These are phyloP conservation scores for Drosophila kuntzei DNA, from an alignment of 2,888 invertebrate species.

Conservation along the genomic window DNA sequence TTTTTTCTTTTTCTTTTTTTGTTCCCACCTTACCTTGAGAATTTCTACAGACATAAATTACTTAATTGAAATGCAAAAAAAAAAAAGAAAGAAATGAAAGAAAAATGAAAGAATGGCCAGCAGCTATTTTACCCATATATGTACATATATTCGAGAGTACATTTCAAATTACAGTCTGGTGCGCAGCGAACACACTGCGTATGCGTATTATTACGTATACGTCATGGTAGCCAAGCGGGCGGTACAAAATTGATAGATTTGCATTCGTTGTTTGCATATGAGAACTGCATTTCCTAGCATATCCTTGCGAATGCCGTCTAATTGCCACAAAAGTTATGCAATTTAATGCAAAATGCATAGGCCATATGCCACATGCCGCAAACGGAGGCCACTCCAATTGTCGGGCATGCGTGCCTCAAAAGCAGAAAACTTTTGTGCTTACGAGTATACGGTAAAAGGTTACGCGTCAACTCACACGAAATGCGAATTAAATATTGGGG, in stretches of 20 bases:
- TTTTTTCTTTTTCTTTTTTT: conserved; percentile 23
- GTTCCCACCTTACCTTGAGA: conserved; percentile 56
- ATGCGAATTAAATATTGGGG: conserved; percentile 74
- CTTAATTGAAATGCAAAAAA: conserved; percentile 71
- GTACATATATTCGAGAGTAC: conserved; percentile 10
- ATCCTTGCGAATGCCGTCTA: conserved; percentile 58
- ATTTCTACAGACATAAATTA: conserved; percentile 70
- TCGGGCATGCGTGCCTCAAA: conserved; percentile 77
- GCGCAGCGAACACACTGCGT: conserved; percentile 57
- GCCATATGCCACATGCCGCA: conserved; percentile 17
- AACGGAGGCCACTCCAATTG: conserved; percentile 63
- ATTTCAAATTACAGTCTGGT: conserved; percentile 33
- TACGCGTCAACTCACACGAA: conserved; percentile 82
- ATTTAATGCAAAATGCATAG: conserved; percentile 78
- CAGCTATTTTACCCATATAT: conserved; percentile 18
- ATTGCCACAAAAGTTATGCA: conserved; percentile 79
- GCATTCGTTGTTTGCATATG: conserved; percentile 58
- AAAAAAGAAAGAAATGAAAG: conserved; percentile 3
- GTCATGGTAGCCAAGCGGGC: conserved; percentile 22
- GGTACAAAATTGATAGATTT: conserved; percentile 73
- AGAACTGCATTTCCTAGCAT: conserved; percentile 45
- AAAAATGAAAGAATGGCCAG: conserved; percentile 26
- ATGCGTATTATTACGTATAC: conserved; percentile 72
- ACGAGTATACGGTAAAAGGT: conserved; percentile 67
- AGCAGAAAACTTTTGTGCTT: conserved; percentile 72